Evolutionary conservation across 2,888 invertebrate species (phyloP).

Genomic region (Himalopsyche kuldschensis): DNA sequence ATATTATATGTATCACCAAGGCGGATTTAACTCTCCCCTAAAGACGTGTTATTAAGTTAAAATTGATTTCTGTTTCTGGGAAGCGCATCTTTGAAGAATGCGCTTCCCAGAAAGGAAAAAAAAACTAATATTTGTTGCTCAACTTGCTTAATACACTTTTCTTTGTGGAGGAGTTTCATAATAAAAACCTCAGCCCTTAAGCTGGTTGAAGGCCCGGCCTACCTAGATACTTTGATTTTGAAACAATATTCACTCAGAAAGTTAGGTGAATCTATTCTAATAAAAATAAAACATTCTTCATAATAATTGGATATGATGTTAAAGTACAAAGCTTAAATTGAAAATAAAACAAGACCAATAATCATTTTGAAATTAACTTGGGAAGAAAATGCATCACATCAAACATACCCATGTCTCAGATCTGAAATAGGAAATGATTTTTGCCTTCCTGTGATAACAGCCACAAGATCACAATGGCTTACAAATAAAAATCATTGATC

Average conservation of each 20-base stretch:
- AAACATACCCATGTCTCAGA: too few relatives aligned
- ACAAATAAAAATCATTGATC: too few relatives aligned
- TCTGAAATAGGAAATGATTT: too few relatives aligned
- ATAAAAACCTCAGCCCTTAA: background rate
- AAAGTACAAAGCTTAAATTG: too few relatives aligned
- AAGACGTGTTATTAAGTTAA: conserved; percentile 24
- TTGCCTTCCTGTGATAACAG: too few relatives aligned
- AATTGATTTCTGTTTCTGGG: conserved; percentile 23
- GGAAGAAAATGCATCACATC: too few relatives aligned
- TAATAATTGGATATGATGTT: too few relatives aligned
- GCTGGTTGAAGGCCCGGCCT: background rate
- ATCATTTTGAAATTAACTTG: too few relatives aligned
- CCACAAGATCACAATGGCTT: too few relatives aligned
- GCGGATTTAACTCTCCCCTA: background rate
- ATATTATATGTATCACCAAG: background rate
- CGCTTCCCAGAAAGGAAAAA: conserved; percentile 7
- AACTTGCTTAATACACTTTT: conserved; percentile 31
- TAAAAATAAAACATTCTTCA: too few relatives aligned
- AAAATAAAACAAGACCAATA: too few relatives aligned
- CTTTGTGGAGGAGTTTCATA: conserved; percentile 8
- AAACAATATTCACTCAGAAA: background rate
- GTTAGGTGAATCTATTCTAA: too few relatives aligned
- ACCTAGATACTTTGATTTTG: background rate
- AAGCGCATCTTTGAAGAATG: conserved; percentile 13
- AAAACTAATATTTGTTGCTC: conserved; percentile 24